Base-by-base conservation (phyloP, 2,797 vertebrate genomes). In the Pipistrellus kuhlii region DNA sequence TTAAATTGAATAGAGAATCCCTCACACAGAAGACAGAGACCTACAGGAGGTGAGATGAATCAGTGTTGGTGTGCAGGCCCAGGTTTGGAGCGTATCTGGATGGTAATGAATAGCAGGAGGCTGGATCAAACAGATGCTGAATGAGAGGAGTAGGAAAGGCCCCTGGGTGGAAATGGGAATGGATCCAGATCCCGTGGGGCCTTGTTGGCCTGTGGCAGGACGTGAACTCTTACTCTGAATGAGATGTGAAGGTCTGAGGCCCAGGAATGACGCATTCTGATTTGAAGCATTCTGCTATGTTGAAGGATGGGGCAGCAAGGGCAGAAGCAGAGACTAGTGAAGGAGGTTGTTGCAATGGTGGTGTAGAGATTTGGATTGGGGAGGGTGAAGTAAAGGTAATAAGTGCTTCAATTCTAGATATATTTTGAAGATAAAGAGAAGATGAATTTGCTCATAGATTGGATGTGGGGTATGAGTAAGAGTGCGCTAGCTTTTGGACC, bases 371-470 rank as follows among this genome's bases (percentile, higher is more conserved):
- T 69, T 93, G 14, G 35, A 13, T 12, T 64, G 35, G 62, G 14
- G 11, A 59, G 27, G 68, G 38, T 71, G 23, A 66, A 30, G 32
- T 55, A 30, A 71, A 48, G 13, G 27, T 38, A 20, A 27, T 59
- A 17, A 62, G 73, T 62, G 30, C 15, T 82, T 44, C 21, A 12
- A 14, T 96, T 91, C 55, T 78, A 84, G 72, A 48, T 44, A 20
- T 5, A 68, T 82, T 95, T 90, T 93, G 71, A 86, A 76, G 30
- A 51, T 71, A 78, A 78, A 82, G 41, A 85, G 27, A 76, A 90
- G 75, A 85, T 81, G 23, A n/a, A 88, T 90, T 89, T 92, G 27
- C 44, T 53, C 30, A 15, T 84, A 35, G 73, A 80, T 66, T 94
- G 44, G 48, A n/a, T 71, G 53, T 51, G 57, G 12, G 48, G 15